phyloP scores from a whole-genome alignment of 92 coral and sea anemone genomes.

The Porites divaricata region DNA sequence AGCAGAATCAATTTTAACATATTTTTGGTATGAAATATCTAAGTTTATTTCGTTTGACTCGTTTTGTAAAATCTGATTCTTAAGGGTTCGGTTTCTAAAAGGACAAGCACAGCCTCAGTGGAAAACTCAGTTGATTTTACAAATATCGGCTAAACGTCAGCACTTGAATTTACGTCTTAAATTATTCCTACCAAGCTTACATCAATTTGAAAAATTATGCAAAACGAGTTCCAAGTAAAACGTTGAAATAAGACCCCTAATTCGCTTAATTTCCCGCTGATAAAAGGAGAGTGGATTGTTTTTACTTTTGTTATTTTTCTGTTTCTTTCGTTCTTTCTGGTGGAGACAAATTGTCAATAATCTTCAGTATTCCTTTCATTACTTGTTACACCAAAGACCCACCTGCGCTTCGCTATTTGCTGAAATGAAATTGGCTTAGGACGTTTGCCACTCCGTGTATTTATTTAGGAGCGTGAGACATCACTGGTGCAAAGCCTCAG shows the following conservation, averaged over 20 bases:
- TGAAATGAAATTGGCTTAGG: not conserved
- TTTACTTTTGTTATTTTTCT: not conserved
- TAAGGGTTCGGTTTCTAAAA: too few species aligned
- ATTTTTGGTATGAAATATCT: not conserved
- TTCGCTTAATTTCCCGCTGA: too few species aligned
- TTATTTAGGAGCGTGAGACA: slow-evolving; percentile 6
- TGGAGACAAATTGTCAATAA: not conserved
- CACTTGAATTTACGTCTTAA: too few species aligned
- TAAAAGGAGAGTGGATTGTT: too few species aligned
- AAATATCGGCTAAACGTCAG: not conserved
- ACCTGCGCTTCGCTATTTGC: slow-evolving; percentile 33
- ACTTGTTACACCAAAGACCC: slow-evolving; percentile 1
- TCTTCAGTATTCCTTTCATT: not conserved
- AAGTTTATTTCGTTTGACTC: not conserved
- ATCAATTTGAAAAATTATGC: not conserved
- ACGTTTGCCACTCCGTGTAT: slow-evolving; percentile 11
- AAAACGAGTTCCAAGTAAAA: not conserved
- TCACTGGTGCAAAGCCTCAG: not conserved
- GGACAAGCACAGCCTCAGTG: not conserved
- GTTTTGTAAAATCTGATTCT: too few species aligned
- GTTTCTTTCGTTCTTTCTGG: not conserved
- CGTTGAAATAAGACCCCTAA: too few species aligned
- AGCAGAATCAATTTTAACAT: not conserved
- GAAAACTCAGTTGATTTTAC: not conserved
- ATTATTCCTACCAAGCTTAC: too few species aligned